Evolutionary conservation across 2,797 vertebrate genomes (phyloP).

Genomic region (Brachymystax lenok): DNA sequence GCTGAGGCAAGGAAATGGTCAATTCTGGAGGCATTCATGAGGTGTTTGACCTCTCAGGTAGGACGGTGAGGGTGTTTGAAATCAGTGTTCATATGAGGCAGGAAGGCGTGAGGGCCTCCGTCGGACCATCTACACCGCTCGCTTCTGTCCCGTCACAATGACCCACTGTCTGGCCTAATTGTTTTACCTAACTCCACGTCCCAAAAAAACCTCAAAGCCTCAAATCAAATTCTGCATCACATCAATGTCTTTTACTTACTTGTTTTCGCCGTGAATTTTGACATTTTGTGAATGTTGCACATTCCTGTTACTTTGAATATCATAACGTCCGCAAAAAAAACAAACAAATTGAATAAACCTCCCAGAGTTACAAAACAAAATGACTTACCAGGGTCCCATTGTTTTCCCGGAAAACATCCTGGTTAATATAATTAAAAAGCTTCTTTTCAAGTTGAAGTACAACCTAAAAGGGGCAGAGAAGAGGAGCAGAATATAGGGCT

Average conservation of each 20-base stretch:
- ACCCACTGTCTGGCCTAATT: conserved; percentile 14
- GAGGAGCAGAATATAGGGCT: conserved; percentile 26
- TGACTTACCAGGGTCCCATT: conserved; percentile 88
- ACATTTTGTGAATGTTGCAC: neutral
- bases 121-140: conserved; percentile 20
- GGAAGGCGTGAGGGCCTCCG: neutral
- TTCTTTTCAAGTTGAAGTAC: conserved; percentile 97
- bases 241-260: conserved; percentile 29
- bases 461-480: conserved; percentile 74
- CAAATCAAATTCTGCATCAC: neutral
- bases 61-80: no score
- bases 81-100: no score
- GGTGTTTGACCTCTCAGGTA: no score
- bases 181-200: conserved; percentile 5
- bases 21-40: no score
- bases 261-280: conserved; percentile 16
- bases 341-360: neutral
- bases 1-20: no score
- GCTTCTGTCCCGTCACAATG: neutral
- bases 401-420: conserved; percentile 96
- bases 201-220: conserved; percentile 8
- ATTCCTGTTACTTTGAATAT: conserved; percentile 2
- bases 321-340: neutral
- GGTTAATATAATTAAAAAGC: conserved; percentile 92
- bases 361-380: conserved; percentile 22